Evolutionary conservation across 2,113 vertebrate genomes (phyloP), one percentile per base, ranked within the genome.

Genomic region (Callipepla californica): DNA sequence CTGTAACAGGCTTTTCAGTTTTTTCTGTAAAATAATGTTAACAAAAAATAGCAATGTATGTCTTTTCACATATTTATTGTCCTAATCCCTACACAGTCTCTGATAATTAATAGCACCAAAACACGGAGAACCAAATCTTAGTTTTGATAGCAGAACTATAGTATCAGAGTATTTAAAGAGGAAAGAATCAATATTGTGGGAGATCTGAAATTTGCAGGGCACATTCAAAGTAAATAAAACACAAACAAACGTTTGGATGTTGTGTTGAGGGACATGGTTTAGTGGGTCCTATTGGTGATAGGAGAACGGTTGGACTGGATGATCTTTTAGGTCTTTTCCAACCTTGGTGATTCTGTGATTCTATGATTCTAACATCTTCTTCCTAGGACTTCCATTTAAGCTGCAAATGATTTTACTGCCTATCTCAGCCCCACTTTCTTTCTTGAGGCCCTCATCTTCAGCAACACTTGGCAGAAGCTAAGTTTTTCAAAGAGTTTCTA

Each of bases 1-100:
- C 93, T 98, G 98, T 85, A 98, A 45, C 21, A 99, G 97, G 25
- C 86, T 96, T 93, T 98, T 96, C 50, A 98, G 97, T 95, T 98
- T 99, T 75, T 98, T 98, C 99, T 98, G 79, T 68, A 88, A 96
- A 96, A 89, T 32, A 93, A 82, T 20, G 93, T 25, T 34, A 85
- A 59, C 30, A 88, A 20, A 48, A 30, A 79, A 80, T 8, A 63
- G 26, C 11, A 84, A 47, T 38, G 21, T 7, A 34, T 42, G 9
- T 20, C 80, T 86, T 80, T 21, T 21, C 21, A 65, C 13, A 7
- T 8, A 15, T 48, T 30, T 79, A 9, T 58, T 69, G 58, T 20
- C 30, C 75, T 87, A 0, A 62, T 58, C 91, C 65, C 30, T 75
- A 77, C 75, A 42, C 8, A 57, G 26, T 5, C 36, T 72, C 74